Base-by-base conservation (phyloP, 2,797 vertebrate genomes). In the Pseudochromis fuscus region DNA sequence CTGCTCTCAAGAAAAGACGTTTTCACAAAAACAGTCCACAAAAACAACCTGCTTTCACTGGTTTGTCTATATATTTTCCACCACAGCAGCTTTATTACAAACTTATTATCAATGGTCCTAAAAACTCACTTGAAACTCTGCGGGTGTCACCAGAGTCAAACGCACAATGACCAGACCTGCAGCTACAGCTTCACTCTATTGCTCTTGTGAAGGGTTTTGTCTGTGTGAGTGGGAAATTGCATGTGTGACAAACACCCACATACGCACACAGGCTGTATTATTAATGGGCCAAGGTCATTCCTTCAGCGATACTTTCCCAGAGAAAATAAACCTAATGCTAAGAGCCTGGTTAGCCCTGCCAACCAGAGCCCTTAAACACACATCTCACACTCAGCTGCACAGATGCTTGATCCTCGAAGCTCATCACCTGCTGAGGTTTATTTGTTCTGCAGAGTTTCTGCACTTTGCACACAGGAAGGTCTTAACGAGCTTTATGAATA, bases 261-360 rank as follows among this genome's bases (percentile, higher is more conserved):
- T 48, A 61, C 12, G 27, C 46, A 52, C 56, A 31, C 62, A 31
- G 37, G 51, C 40, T 70, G 49, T 79, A 58, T 87, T 84, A 88
- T 87, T 85, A 91, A 86, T 87, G 80, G 66, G 38, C 72, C 84
- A 77, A 83, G 84, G 83, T 88, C 78, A 72, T 80, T 82, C 75
- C 66, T 59, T 63, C 67, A 81, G 51, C 65, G 67, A 87, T 78
- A 57, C 67, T 80, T 77, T 84, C 57, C 64, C 38, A 72, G 68
- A 81, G 67, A 85, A 90, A 91, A 91, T 89, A 92, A 90, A 88
- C 76, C 35, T 65, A 40, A 57, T 52, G 71, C 55, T 63, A 80
- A 81, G 52, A 80, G 70, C n/a, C 57, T 74, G 57, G 78, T 70
- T 52, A 61, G 60, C 16, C 0, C 69, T 75, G 81, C 78, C 80